phyloP scores from a whole-genome alignment of 2,113 vertebrate genomes.

The Periophthalmodon schlosseri region DNA sequence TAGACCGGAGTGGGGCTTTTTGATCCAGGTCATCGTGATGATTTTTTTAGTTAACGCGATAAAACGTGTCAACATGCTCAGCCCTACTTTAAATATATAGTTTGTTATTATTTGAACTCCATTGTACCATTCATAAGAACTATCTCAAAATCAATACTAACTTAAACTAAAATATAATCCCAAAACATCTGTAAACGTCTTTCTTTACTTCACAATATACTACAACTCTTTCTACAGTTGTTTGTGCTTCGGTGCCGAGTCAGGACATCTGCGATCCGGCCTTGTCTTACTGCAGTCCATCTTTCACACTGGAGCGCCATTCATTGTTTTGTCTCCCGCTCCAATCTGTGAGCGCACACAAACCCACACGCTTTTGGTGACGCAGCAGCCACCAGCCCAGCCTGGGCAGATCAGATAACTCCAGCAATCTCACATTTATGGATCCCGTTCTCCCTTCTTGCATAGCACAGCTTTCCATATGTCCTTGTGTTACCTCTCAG shows the following conservation, averaged over 20 bases:
- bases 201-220: neutral
- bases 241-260: slow-evolving; percentile 5
- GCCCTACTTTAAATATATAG: no score
- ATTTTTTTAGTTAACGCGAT: no score
- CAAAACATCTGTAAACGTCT: neutral
- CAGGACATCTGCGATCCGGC: slow-evolving; percentile 9
- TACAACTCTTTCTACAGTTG: slow-evolving; percentile 12
- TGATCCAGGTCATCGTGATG: no score
- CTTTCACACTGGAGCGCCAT: slow-evolving; percentile 9
- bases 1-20: no score
- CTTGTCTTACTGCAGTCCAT: slow-evolving; percentile 4
- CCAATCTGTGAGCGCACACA: slow-evolving; percentile 40
- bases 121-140: no score
- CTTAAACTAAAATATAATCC: neutral
- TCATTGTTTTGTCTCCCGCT: slow-evolving; percentile 41
- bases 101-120: no score
- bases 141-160: no score
- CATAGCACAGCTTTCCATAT: slow-evolving; percentile 43
- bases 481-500: slow-evolving; percentile 58
- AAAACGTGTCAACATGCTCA: no score
- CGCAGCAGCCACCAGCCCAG: slow-evolving; percentile 36
- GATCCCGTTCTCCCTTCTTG: slow-evolving; percentile 43
- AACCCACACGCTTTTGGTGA: slow-evolving; percentile 39
- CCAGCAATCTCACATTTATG: slow-evolving; percentile 64
- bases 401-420: slow-evolving; percentile 58